Percentiles rank a stretch among this genome's conserved stretches.
Evolutionary conservation across 2,888 invertebrate species (phyloP).

Genomic region (Nycteola revayana): DNA sequence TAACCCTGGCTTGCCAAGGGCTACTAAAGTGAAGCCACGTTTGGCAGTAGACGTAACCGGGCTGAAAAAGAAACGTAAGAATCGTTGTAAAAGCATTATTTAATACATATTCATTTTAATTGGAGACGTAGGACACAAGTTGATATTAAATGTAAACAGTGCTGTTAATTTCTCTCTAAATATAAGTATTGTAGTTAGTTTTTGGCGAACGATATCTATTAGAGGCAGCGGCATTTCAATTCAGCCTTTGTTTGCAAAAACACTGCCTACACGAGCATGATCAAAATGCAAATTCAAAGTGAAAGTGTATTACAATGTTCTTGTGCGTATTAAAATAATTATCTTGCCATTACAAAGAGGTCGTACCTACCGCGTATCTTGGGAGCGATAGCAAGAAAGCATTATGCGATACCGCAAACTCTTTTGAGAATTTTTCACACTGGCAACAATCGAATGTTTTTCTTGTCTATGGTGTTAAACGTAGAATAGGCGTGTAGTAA

Average conservation of each 20-base stretch:
- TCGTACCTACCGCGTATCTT: conserved; percentile 26
- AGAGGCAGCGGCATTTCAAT: conserved; percentile 11
- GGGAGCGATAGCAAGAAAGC: conserved; percentile 45
- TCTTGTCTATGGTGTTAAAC: conserved; percentile 18
- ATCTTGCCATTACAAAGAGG: conserved; percentile 43
- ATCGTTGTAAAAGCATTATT: too few relatives aligned
- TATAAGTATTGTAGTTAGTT: neutral
- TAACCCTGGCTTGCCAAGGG: too few relatives aligned
- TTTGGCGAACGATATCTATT: conserved; percentile 1
- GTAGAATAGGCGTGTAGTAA: conserved; percentile 1
- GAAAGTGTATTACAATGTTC: conserved; percentile 58
- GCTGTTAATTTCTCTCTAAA: too few relatives aligned
- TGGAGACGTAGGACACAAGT: too few relatives aligned
- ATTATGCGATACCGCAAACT: conserved; percentile 18
- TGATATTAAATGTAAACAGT: too few relatives aligned
- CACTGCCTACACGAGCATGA: conserved; percentile 8
- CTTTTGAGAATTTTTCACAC: conserved; percentile 37
- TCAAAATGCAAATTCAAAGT: conserved; percentile 60
- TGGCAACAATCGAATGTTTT: conserved; percentile 34
- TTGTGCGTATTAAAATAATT: conserved; percentile 58
- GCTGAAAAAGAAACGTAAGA: too few relatives aligned
- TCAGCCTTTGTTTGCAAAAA: conserved; percentile 22
- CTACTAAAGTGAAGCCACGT: too few relatives aligned
- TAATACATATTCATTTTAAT: too few relatives aligned
- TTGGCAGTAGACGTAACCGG: too few relatives aligned